Evolutionary conservation across 2,888 invertebrate species (phyloP).

Genomic region (Cephus pygmeus): DNA sequence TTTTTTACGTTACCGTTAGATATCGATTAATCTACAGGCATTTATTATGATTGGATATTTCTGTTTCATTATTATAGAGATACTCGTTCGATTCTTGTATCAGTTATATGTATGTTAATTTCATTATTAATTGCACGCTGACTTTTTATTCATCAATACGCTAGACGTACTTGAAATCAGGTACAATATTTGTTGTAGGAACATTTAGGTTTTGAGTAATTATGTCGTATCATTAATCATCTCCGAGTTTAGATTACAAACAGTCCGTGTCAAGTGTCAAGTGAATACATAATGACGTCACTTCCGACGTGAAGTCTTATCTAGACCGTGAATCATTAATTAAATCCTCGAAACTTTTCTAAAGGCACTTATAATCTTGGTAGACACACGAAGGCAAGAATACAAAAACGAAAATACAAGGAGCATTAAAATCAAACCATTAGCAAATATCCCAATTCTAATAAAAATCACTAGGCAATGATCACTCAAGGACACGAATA

Average conservation of each 20-base stretch:
- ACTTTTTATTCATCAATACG: neutral
- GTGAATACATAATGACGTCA: neutral
- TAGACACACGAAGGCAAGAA: constrained; percentile 22
- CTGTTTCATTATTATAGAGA: neutral
- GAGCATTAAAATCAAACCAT: constrained; percentile 12
- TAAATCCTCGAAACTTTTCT: neutral
- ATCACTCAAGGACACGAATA: neutral
- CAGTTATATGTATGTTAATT: neutral
- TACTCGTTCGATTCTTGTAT: neutral
- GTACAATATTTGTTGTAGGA: constrained; percentile 2
- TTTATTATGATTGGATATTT: neutral
- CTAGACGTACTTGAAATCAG: constrained; percentile 2
- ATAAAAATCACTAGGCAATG: constrained; percentile 6
- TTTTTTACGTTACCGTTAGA: neutral
- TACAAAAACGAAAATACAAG: constrained; percentile 16
- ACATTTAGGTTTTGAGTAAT: neutral
- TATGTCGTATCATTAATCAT: neutral
- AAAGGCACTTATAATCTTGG: neutral
- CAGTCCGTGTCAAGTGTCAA: neutral
- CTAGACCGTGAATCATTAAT: neutral
- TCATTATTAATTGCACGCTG: neutral
- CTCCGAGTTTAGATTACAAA: neutral
- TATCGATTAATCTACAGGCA: neutral
- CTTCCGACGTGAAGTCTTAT: neutral
- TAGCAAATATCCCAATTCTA: constrained; percentile 14